Conservation (phyloP, 2,888 invertebrate genomes). For the Allygus modestus region DNA sequence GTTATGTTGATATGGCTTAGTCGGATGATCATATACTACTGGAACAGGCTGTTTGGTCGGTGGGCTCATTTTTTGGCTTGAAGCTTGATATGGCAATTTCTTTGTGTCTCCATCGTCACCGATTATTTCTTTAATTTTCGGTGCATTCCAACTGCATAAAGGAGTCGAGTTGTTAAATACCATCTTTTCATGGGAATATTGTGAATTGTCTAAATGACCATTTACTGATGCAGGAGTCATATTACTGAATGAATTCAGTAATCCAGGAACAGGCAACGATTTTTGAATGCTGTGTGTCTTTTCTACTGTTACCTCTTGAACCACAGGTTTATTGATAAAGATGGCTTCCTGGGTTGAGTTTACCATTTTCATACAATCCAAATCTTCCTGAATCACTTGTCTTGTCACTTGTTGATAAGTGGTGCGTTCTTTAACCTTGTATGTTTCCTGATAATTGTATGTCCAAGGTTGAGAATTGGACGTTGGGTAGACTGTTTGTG, state of each 20-base stretch:
- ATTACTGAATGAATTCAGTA: not conserved
- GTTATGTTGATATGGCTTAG: not conserved
- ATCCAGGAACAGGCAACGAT: not conserved
- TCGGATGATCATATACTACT: not conserved
- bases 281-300: constrained; percentile 53
- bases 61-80: not conserved
- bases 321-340: constrained; percentile 57
- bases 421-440: constrained; percentile 65
- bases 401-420: constrained; percentile 66
- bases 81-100: not conserved
- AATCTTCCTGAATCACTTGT: constrained; percentile 65
- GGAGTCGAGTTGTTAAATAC: not conserved
- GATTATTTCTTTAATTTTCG: constrained; percentile 13
- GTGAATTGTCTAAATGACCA: not conserved
- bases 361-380: constrained; percentile 66
- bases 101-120: not conserved
- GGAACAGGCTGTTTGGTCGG: not conserved
- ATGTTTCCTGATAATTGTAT: constrained; percentile 67
- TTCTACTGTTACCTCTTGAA: constrained; percentile 57
- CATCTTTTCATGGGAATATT: not conserved
- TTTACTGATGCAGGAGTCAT: not conserved
- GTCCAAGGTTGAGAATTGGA: constrained; percentile 63
- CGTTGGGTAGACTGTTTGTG: constrained; percentile 48
- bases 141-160: not conserved
- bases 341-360: constrained; percentile 63